A percentile compares a stretch with the other conserved stretches of the same genome.
phyloP scores from a whole-genome alignment of 2,113 vertebrate genomes.

The Neofelis nebulosa region DNA sequence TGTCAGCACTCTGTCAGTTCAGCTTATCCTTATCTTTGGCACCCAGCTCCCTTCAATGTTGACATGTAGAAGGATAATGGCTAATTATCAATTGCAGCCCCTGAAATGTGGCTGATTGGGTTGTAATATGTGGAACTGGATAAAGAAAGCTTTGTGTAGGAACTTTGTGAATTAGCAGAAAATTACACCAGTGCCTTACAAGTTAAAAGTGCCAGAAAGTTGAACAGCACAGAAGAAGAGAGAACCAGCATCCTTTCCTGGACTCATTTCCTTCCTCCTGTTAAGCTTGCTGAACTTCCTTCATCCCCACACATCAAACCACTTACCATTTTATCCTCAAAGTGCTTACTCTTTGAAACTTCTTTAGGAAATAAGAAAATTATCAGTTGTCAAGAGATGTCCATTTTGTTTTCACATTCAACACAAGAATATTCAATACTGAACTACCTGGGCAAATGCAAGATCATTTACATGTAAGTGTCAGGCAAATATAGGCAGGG shows the following conservation, averaged over 20 bases:
- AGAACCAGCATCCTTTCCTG: not conserved
- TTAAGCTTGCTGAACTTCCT: not conserved
- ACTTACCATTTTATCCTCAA: not conserved
- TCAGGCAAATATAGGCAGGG: not conserved
- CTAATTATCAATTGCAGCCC: slow-evolving; percentile 61
- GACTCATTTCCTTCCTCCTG: not conserved
- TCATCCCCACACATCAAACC: not conserved
- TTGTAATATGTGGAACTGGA: slow-evolving; percentile 8
- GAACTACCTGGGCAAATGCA: not conserved
- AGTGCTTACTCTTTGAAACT: not conserved
- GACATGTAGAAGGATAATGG: slow-evolving; percentile 34
- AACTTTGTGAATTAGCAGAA: slow-evolving; percentile 53
- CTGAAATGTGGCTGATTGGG: slow-evolving; percentile 61
- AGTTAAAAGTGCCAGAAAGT: slow-evolving; percentile 21
- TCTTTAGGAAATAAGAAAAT: slow-evolving; percentile 25
- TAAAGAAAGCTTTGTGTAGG: slow-evolving; percentile 55
- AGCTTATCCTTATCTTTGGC: slow-evolving; percentile 74
- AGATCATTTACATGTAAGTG: not conserved
- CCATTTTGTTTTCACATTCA: slow-evolving; percentile 15
- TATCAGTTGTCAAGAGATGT: not conserved
- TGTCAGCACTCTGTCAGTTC: slow-evolving; percentile 54
- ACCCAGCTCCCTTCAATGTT: slow-evolving; percentile 45
- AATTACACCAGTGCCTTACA: slow-evolving; percentile 49
- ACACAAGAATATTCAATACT: not conserved
- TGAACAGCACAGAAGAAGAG: not conserved